Evolutionary conservation across 92 coral and sea anemone genomes (phyloP).

Genomic region (Paragorgia papillata): DNA sequence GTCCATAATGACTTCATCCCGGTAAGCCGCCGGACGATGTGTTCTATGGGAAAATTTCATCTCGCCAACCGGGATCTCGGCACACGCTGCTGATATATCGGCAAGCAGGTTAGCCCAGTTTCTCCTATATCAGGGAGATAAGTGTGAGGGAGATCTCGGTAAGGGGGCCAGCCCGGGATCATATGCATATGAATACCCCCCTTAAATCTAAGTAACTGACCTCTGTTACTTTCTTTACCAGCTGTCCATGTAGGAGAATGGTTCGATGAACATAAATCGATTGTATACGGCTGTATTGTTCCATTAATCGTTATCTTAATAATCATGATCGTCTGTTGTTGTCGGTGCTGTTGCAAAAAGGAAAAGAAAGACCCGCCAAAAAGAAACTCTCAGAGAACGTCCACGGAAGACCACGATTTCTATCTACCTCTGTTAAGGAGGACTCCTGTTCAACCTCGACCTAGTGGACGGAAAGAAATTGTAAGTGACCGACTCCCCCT

Average conservation of each 20-base stretch:
- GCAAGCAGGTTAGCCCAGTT: too few relatives aligned
- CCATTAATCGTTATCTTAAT: neutral
- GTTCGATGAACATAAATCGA: slow-evolving; percentile 17
- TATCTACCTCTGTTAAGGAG: slow-evolving; percentile 12
- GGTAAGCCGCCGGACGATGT: too few relatives aligned
- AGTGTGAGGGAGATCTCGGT: too few relatives aligned
- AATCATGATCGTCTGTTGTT: neutral
- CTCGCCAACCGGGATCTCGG: too few relatives aligned
- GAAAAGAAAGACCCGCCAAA: slow-evolving; percentile 10
- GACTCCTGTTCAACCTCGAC: slow-evolving; percentile 28
- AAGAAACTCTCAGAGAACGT: neutral
- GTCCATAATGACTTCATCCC: too few relatives aligned
- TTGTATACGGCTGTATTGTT: neutral
- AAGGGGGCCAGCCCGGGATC: too few relatives aligned
- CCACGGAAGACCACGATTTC: slow-evolving; percentile 6
- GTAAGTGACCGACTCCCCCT: slow-evolving; percentile 10
- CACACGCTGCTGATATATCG: too few relatives aligned
- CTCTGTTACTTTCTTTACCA: too few relatives aligned
- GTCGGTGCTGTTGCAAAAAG: slow-evolving; percentile 11
- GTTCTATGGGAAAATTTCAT: too few relatives aligned
- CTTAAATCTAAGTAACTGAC: too few relatives aligned
- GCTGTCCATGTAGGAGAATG: slow-evolving; percentile 10
- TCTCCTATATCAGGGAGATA: too few relatives aligned
- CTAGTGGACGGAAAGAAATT: slow-evolving; percentile 14
- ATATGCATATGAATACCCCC: too few relatives aligned